Evolutionary conservation across 2,888 invertebrate genomes (phyloP).

Genomic region (Parnassius glacialis): DNA sequence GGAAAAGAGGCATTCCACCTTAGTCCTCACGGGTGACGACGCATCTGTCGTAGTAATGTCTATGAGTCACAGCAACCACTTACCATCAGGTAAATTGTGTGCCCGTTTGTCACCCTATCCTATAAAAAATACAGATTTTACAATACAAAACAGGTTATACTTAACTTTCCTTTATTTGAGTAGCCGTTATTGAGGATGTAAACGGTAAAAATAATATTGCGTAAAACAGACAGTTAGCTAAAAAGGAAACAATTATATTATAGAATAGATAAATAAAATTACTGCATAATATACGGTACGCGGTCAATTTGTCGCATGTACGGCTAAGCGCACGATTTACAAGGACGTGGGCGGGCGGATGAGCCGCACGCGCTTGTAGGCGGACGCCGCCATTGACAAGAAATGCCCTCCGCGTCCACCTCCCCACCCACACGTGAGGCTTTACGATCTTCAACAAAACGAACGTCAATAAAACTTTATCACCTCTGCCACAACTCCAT

Average conservation of each 20-base stretch:
- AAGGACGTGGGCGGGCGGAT: conserved; percentile 64
- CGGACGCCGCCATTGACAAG: conserved; percentile 60
- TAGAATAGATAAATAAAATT: conserved; percentile 36
- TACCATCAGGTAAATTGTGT: no score
- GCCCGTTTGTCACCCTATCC: no score
- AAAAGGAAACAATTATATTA: conserved; percentile 17
- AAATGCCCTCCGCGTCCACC: conserved; percentile 50
- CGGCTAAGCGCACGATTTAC: conserved; percentile 72
- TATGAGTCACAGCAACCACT: no score
- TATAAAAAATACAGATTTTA: no score
- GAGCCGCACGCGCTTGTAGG: conserved; percentile 58
- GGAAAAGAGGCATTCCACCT: no score
- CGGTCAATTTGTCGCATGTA: conserved; percentile 66
- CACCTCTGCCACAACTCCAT: conserved; percentile 47
- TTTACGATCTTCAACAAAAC: conserved; percentile 61
- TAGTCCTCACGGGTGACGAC: no score
- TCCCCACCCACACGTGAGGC: conserved; percentile 54
- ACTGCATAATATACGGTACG: conserved; percentile 33
- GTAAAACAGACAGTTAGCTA: neutral
- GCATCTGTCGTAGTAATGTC: no score
- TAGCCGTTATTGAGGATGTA: no score
- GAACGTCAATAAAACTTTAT: conserved; percentile 56
- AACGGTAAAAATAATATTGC: neutral
- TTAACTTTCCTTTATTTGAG: no score
- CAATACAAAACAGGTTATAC: no score